phyloP scores from a whole-genome alignment of 2,888 invertebrate species.

The Erannis defoliaria region DNA sequence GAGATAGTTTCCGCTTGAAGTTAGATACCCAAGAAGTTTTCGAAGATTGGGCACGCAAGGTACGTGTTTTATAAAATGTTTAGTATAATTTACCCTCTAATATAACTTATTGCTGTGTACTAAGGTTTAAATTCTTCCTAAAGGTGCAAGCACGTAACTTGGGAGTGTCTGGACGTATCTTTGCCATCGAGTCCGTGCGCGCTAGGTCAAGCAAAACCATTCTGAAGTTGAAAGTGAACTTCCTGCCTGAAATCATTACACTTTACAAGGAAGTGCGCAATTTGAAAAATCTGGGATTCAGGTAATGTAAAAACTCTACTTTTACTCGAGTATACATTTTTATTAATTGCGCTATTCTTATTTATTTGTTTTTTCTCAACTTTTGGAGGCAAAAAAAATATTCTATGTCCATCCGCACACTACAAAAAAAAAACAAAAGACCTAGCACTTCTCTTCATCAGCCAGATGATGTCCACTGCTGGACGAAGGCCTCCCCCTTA shows the following conservation, averaged over 20 bases:
- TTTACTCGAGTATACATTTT: neutral
- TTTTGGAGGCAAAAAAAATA: too few species aligned
- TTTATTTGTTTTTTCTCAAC: too few species aligned
- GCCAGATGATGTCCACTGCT: too few species aligned
- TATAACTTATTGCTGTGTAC: neutral
- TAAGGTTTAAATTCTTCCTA: conserved; percentile 30
- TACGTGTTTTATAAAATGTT: conserved; percentile 43
- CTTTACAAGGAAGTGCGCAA: conserved; percentile 99
- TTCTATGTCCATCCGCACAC: too few species aligned
- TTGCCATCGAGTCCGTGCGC: conserved; percentile 95
- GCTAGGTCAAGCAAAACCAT: conserved; percentile 93
- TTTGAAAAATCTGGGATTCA: conserved; percentile 97
- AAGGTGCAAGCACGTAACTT: conserved; percentile 96
- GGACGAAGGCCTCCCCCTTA: too few species aligned
- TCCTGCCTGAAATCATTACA: conserved; percentile 98
- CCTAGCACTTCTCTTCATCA: too few species aligned
- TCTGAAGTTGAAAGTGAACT: conserved; percentile 97
- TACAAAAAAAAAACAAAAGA: too few species aligned
- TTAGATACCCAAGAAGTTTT: conserved; percentile 99
- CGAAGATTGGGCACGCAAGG: conserved; percentile 98
- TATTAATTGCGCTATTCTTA: too few species aligned
- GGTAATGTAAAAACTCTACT: conserved; percentile 64
- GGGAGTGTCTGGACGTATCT: conserved; percentile 97
- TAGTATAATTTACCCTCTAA: neutral
- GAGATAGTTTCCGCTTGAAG: conserved; percentile 98